Base-by-base conservation (phyloP, 2,888 invertebrate genomes). In the Myathropa florea region DNA sequence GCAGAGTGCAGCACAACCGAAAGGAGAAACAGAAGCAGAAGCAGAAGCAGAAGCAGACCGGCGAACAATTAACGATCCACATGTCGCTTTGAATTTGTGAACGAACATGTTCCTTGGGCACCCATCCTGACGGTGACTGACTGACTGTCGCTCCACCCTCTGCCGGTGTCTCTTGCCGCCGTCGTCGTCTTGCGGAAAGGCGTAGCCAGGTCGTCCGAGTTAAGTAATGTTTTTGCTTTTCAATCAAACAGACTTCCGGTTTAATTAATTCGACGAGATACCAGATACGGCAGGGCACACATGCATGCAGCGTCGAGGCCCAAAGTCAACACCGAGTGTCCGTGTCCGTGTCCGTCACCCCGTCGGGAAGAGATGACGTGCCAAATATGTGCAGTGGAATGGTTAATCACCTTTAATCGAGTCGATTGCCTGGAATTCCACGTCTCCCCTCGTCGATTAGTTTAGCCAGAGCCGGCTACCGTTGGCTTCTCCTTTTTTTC, bases 241-340 rank as follows among this genome's bases (percentile, higher is more conserved):
- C 75, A 82, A 86, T 82, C 86, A 86, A 82, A 83, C 86, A 78
- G 75, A 83, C 86, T 86, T 86, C 86, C 86, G 86, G 86, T 86
- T 86, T 83, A 86, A 82, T 86, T 83, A 83, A 86, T 86, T 83
- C 82, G 77, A 65, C 65, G 72, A 64, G 23, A 39, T 24, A 36
- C 10, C 30, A 21, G 28, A 24, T n/a, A 55, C 0, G 4, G 26
- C 3, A 64, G 55, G 4, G 26, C 3, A 64, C 61, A 36, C 23
- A 63, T 59, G 60, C 23, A 63, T 59, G 60, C 55, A 72, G 70
- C 68, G 46, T 33, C 60, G 24, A 55, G n/a, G 18, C 4, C 10
- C 30, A 65, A 70, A 75, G 79, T 79, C 70, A 76, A 84, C 80
- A 65, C 63, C 59, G 53, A 65, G 33, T 12, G 33, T 12, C 33